Evolutionary conservation across 2,797 vertebrate species (phyloP).

Genomic region (Enteromius thamalakanensis): DNA sequence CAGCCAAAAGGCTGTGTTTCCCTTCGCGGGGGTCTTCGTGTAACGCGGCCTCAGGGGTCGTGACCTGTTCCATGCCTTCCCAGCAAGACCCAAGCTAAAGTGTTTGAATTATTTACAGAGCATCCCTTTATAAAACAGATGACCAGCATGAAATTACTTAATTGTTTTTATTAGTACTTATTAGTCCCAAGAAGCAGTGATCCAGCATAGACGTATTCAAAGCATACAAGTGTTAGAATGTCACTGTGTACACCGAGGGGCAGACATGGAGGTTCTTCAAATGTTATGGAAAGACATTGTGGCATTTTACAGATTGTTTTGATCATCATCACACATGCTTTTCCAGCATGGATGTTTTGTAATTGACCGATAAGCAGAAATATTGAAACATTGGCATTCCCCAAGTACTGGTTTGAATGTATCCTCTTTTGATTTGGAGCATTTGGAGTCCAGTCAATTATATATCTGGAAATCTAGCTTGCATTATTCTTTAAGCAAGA

Average conservation of each 20-base stretch:
- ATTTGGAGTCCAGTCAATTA: slow-evolving; percentile 14
- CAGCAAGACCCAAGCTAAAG: slow-evolving; percentile 55
- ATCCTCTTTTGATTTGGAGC: neutral
- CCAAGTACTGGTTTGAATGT: neutral
- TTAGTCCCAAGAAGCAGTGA: slow-evolving; percentile 55
- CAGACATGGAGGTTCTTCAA: slow-evolving; percentile 33
- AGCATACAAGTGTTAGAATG: slow-evolving; percentile 25
- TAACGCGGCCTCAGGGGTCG: too few species aligned
- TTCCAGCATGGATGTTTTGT: neutral
- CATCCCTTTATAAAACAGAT: slow-evolving; percentile 66
- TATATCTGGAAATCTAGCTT: neutral
- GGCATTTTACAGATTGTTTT: neutral
- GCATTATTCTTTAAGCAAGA: neutral
- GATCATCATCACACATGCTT: neutral
- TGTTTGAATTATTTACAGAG: slow-evolving; percentile 66
- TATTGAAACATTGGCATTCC: neutral
- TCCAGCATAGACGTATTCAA: slow-evolving; percentile 56
- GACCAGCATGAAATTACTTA: slow-evolving; percentile 13
- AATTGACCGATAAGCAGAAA: neutral
- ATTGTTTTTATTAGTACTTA: slow-evolving; percentile 56
- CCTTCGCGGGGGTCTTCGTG: too few species aligned
- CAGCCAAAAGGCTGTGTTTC: too few species aligned
- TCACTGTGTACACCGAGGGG: too few species aligned
- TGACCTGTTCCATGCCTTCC: slow-evolving; percentile 44
- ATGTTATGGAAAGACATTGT: slow-evolving; percentile 41